A percentile compares a stretch with the other conserved stretches of the same genome.
These are phyloP conservation scores for Plemyria rubiginata DNA, from an alignment of 2,888 invertebrate species.

Conservation along the genomic window DNA sequence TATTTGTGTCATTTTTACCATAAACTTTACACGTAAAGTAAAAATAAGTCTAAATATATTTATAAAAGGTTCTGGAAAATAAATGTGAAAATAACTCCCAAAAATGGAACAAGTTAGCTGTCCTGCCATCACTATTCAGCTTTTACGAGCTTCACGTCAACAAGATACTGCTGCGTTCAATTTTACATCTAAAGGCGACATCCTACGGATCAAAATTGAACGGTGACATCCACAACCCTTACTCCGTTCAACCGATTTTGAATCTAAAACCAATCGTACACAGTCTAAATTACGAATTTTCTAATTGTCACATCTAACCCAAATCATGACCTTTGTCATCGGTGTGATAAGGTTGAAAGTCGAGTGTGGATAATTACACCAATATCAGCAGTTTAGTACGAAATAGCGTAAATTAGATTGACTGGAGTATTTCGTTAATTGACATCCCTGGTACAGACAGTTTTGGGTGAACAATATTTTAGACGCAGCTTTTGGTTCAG, in stretches of 20 bases:
- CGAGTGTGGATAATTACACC: constrained; percentile 13
- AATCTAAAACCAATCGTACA: constrained; percentile 12
- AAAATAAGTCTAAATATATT: no score
- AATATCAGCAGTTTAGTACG: constrained; percentile 17
- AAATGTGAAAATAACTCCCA: neutral
- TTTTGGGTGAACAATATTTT: constrained; percentile 23
- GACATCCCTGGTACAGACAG: constrained; percentile 31
- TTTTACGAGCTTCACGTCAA: constrained; percentile 11
- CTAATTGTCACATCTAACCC: neutral
- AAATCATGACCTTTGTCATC: constrained; percentile 24
- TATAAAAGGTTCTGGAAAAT: neutral
- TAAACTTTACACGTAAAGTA: no score
- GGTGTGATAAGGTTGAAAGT: constrained; percentile 30
- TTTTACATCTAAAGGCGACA: constrained; percentile 12
- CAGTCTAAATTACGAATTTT: constrained; percentile 21
- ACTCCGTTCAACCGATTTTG: constrained; percentile 5
- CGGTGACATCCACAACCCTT: neutral
- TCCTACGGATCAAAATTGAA: constrained; percentile 14
- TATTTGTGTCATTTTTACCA: no score
- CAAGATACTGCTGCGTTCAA: constrained; percentile 9
- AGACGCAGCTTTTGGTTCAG: constrained; percentile 9
- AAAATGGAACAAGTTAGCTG: constrained; percentile 10
- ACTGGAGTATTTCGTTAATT: constrained; percentile 37
- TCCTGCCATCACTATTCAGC: neutral
- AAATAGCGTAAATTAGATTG: constrained; percentile 32